Evolutionary conservation across 2,113 vertebrate species (phyloP), one percentile per base, ranked within the genome.

Genomic region (Prionailurus viverrinus): DNA sequence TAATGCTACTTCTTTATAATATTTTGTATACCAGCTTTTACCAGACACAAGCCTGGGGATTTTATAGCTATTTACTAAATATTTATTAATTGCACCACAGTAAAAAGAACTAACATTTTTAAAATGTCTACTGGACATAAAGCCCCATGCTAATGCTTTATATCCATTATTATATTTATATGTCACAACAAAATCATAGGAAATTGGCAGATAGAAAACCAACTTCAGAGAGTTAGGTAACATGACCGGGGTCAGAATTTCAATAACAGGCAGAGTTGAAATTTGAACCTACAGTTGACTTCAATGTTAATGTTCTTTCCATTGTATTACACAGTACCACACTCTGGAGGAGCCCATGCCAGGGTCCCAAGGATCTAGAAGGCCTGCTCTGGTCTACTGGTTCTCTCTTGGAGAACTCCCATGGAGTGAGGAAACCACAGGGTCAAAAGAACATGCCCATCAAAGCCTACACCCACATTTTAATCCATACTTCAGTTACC

Each of bases 11-110:
- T 93, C 25, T 48, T 69, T 48, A 93, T 51, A 81, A 58, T 68
- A 89, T 5, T 63, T 41, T 69, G 4, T 73, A 14, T 21, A 36
- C 6, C 66, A 27, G 4, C 4, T 82, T 78, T 9, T 1, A 82
- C 7, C 4, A 53, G 14, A 15, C 5, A 63, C 1, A 71, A 51
- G 27, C 8, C 5, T n/a, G 16, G 19, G 0, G 0, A 39, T 69
- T 61, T 87, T 86, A 80, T 23, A 90, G 25, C 14, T 29, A 74
- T 74, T 89, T 80, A 51, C 12, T 96, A 94, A 73, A 45, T 78
- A 74, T 11, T 81, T 76, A 36, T 51, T 58, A 80, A 66, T 5
- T 88, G 48, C 3, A 29, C 0, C 33, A 71, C 31, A 79, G 41
- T n/a, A 45, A 95, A 94, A 94, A 33, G 4, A 36, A 41, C 14